Evolutionary conservation across 35 echinoderm and acorn worm species (phyloP).

Genomic region (Heliocidaris erythrogramma): DNA sequence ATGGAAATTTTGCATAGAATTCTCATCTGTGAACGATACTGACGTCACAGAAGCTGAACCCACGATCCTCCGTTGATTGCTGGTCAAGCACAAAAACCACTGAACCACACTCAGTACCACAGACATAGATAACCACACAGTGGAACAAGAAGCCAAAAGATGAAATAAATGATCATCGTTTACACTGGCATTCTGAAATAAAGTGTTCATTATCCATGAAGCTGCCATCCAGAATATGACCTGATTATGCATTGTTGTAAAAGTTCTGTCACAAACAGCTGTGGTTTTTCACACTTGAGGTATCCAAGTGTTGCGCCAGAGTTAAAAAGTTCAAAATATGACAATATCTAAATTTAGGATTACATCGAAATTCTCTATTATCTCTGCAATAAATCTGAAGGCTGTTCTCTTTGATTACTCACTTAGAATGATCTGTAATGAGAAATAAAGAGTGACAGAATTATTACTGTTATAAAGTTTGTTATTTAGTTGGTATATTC

Average conservation of each 20-base stretch:
- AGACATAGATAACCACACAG: neutral
- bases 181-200: neutral
- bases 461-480: neutral
- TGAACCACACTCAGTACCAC: neutral
- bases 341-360: neutral
- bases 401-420: neutral
- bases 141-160: neutral
- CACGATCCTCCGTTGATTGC: neutral
- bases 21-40: neutral
- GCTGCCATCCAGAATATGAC: neutral
- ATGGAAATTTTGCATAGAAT: neutral
- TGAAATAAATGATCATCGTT: neutral
- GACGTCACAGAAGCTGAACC: neutral
- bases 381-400: constrained; percentile 1
- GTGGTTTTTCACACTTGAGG: neutral
- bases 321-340: constrained; percentile 6
- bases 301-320: neutral
- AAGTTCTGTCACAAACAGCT: neutral
- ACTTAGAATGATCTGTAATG: neutral
- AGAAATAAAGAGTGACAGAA: neutral
- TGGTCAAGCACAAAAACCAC: constrained; percentile 7
- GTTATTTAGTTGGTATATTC: neutral
- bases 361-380: neutral
- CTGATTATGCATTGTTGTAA: neutral
- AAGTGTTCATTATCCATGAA: neutral